A percentile compares a stretch with the other conserved stretches of the same genome.
These are phyloP conservation scores for Lysandra coridon DNA, from an alignment of 2,888 invertebrate genomes.

Conservation along the genomic window DNA sequence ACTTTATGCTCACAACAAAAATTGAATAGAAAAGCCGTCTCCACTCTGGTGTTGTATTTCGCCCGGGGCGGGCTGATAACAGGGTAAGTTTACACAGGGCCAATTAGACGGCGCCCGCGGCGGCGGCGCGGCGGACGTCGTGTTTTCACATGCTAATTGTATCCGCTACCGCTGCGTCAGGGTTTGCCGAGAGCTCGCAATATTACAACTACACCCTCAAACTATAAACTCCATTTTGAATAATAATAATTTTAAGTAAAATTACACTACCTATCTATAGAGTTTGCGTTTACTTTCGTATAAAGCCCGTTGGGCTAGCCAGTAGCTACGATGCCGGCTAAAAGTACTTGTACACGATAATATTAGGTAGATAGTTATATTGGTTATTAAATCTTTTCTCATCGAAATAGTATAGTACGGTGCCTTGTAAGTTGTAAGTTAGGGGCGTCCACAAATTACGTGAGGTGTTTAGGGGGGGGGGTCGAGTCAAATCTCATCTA, in stretches of 20 bases:
- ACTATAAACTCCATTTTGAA: slow-evolving; percentile 1
- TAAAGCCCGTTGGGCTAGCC: too few relatives aligned
- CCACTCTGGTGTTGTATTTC: slow-evolving; percentile 39
- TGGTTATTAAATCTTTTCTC: too few relatives aligned
- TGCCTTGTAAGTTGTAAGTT: too few relatives aligned
- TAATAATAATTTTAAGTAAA: slow-evolving; percentile 4
- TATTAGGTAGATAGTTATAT: neutral
- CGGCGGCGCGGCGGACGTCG: slow-evolving; percentile 51
- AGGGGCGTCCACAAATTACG: too few relatives aligned
- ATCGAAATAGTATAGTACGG: too few relatives aligned
- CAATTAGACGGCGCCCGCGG: slow-evolving; percentile 72
- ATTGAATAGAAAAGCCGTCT: slow-evolving; percentile 37
- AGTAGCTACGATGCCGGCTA: too few relatives aligned
- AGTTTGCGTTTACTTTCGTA: neutral
- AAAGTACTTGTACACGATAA: neutral
- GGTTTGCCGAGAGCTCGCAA: slow-evolving; percentile 33
- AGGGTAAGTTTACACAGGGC: slow-evolving; percentile 75
- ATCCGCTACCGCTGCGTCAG: slow-evolving; percentile 42
- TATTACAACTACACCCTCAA: slow-evolving; percentile 6
- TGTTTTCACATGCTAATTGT: slow-evolving; percentile 70
- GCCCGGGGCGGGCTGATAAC: slow-evolving; percentile 69
- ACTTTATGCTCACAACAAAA: neutral
- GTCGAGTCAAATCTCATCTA: too few relatives aligned
- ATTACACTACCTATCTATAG: neutral
- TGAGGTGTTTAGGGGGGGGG: too few relatives aligned